phyloP scores from a whole-genome alignment of 1,140 invertebrate genomes.

The Lethocerus indicus region DNA sequence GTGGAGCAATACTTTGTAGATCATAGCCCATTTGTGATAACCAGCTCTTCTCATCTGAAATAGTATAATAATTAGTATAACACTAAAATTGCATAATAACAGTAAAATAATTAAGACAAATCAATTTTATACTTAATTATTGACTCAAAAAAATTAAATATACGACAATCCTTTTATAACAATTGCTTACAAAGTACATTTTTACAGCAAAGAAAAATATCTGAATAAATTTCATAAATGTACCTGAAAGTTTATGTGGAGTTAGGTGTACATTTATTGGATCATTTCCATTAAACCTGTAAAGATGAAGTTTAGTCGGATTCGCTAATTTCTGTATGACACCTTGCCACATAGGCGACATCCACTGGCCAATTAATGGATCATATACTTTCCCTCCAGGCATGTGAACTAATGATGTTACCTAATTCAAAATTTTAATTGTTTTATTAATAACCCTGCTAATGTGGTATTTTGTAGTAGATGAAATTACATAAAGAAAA shows the following conservation, averaged over 20 bases:
- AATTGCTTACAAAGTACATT: too few relatives aligned
- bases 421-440: conserved; percentile 26
- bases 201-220: neutral
- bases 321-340: conserved; percentile 57
- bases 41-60: conserved; percentile 70
- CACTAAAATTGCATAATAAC: neutral
- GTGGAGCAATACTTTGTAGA: conserved; percentile 70
- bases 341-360: conserved; percentile 80
- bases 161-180: too few relatives aligned
- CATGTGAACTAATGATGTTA: conserved; percentile 83
- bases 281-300: conserved; percentile 84
- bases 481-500: neutral
- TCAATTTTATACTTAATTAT: neutral
- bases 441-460: neutral
- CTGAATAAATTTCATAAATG: conserved; percentile 4
- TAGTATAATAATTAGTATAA: conserved; percentile 8
- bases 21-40: conserved; percentile 67
- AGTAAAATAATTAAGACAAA: neutral
- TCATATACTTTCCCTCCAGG: conserved; percentile 83
- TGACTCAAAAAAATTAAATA: too few relatives aligned
- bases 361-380: conserved; percentile 84
- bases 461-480: neutral
- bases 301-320: conserved; percentile 67
- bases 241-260: conserved; percentile 56
- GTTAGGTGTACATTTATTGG: conserved; percentile 68